Evolutionary conservation across 2,888 invertebrate species (phyloP).

Genomic region (Bimastos eiseni): DNA sequence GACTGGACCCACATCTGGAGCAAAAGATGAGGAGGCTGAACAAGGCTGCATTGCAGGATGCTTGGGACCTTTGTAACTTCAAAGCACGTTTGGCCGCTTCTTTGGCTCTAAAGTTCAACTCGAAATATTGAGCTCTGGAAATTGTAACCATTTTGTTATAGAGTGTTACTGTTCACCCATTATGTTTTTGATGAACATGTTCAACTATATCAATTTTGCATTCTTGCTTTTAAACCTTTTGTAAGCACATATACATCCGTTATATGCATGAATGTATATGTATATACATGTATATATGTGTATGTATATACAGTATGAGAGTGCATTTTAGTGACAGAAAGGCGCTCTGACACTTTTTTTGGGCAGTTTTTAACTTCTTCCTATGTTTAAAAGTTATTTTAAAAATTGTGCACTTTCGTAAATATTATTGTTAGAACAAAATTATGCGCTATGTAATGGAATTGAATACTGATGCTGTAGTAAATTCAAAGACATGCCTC

Average conservation of each 20-base stretch:
- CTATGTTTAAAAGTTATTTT: too few relatives aligned
- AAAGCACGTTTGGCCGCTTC: background rate
- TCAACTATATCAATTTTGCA: background rate
- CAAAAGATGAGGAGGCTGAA: background rate
- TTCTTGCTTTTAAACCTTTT: background rate
- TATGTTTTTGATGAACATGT: background rate
- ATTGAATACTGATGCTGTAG: too few relatives aligned
- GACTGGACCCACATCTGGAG: background rate
- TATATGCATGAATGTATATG: background rate
- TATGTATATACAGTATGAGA: background rate
- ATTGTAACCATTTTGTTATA: constrained; percentile 13
- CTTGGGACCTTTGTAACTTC: background rate
- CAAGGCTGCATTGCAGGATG: background rate
- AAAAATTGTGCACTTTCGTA: too few relatives aligned
- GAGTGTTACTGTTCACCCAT: background rate
- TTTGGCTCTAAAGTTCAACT: constrained; percentile 9
- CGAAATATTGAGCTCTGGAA: background rate
- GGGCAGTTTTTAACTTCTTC: too few relatives aligned
- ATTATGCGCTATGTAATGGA: too few relatives aligned
- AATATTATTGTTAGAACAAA: too few relatives aligned
- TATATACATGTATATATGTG: too few relatives aligned
- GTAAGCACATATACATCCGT: background rate
- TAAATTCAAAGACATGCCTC: too few relatives aligned
- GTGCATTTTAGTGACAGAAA: too few relatives aligned
- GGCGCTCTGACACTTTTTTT: too few relatives aligned